Conservation (phyloP, 2,888 invertebrate genomes). For the Drosophila mulleri region DNA sequence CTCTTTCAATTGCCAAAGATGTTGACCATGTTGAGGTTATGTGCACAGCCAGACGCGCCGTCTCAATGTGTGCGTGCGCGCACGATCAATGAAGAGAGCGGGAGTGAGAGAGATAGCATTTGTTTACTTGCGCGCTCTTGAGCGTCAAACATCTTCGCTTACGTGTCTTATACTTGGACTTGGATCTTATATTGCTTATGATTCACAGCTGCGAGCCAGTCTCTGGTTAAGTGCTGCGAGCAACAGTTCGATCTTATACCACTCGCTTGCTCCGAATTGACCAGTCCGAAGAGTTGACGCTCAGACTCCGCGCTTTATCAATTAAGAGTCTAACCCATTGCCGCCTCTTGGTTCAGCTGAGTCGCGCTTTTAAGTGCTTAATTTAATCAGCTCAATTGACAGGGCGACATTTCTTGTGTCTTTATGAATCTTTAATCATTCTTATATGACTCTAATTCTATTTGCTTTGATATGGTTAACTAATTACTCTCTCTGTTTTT, state of each 20-base stretch:
- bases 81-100: conserved; percentile 21
- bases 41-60: conserved; percentile 23
- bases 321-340: conserved; percentile 70
- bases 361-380: conserved; percentile 57
- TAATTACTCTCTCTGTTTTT: conserved; percentile 16
- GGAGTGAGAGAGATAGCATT: neutral
- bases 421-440: conserved; percentile 27
- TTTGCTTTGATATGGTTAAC: conserved; percentile 29
- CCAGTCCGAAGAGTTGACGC: conserved; percentile 2
- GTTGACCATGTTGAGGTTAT: conserved; percentile 61
- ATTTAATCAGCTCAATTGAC: conserved; percentile 72
- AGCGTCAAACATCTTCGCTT: conserved; percentile 12
- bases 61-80: conserved; percentile 10
- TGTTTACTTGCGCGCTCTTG: conserved; percentile 13
- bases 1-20: conserved; percentile 21
- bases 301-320: conserved; percentile 34
- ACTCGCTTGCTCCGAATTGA: conserved; percentile 8
- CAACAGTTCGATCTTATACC: conserved; percentile 17
- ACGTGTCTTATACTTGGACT: conserved; percentile 27
- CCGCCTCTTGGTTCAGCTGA: conserved; percentile 42
- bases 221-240: conserved; percentile 3
- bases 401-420: conserved; percentile 15
- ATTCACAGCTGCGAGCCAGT: conserved; percentile 15
- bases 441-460: conserved; percentile 27
- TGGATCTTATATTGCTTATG: conserved; percentile 9